Base-by-base conservation (phyloP, 2,888 invertebrate genomes). In the Diogma glabrata region DNA sequence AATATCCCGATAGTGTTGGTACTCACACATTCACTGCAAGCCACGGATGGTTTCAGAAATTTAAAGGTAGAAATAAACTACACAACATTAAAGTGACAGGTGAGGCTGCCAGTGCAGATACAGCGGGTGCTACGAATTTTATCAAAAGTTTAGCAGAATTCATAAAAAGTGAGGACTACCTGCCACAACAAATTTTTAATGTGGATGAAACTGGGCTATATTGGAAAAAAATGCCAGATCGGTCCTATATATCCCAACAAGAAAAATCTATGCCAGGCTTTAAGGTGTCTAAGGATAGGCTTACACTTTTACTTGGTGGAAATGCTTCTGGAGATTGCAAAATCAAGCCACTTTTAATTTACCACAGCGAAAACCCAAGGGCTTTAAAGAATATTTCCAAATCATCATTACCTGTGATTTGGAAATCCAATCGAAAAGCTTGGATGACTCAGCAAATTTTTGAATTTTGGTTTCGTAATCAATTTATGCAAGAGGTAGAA, bases 221-320 rank as follows among this genome's bases (percentile, higher is more conserved):
- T n/a, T n/a, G n/a, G n/a, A n/a, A n/a, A n/a, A n/a, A n/a, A n/a
- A n/a, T 33, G 10, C 33, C 33, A 33, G 33, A 33, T 33, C 33
- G 33, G 33, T 33, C 33, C 4, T 33, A 33, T 33, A 33, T 33
- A 33, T 33, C 33, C 33, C 12, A 10, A n/a, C n/a, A 28, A 28
- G n/a, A 38, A 38, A 14, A 38, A 38, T 38, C 38, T 38, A 38
- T 38, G 38, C 16, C 38, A 38, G 38, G 38, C 19, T 38, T n/a
- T n/a, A n/a, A n/a, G n/a, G n/a, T n/a, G n/a, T n/a, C n/a, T n/a
- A n/a, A n/a, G n/a, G n/a, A n/a, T n/a, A n/a, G n/a, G n/a, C n/a
- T n/a, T n/a, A n/a, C n/a, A n/a, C n/a, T n/a, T n/a, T n/a, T n/a
- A n/a, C 33, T 33, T 10, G 33, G 33, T 33, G 5, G 33, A 33